Conservation (phyloP, 2,888 invertebrate species). For the Tribolium freemani region DNA sequence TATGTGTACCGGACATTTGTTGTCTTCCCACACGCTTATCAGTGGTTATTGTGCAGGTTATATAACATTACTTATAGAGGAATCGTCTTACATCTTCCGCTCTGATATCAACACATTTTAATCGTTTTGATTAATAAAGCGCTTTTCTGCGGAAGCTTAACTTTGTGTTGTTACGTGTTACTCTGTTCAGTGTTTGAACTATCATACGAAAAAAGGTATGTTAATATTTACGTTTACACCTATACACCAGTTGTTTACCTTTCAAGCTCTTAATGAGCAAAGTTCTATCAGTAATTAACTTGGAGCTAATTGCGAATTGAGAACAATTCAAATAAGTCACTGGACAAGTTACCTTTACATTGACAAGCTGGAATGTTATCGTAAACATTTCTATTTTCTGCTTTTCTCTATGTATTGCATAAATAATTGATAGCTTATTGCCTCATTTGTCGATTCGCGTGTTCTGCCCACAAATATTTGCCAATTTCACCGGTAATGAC, state of each 20-base stretch:
- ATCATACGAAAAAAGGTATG: constrained; percentile 19
- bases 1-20: constrained; percentile 39
- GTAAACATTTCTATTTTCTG: no score
- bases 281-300: not conserved
- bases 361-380: not conserved
- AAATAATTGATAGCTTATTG: constrained; percentile 22
- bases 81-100: constrained; percentile 43
- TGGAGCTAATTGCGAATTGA: no score
- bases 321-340: not conserved
- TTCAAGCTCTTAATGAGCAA: not conserved
- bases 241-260: not conserved
- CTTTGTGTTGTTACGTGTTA: not conserved
- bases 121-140: constrained; percentile 19
- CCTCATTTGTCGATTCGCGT: constrained; percentile 18
- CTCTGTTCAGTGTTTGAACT: constrained; percentile 3
- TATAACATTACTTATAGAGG: constrained; percentile 19
- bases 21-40: constrained; percentile 40
- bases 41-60: not conserved
- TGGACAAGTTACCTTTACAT: not conserved
- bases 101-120: constrained; percentile 30
- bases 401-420: constrained; percentile 17
- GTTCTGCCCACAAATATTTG: constrained; percentile 34
- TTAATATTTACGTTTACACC: constrained; percentile 12
- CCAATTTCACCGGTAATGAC: constrained; percentile 34
- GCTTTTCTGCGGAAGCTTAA: constrained; percentile 9